Conservation (phyloP, 2,113 vertebrate genomes). For the Cyanoliseus patagonus region DNA sequence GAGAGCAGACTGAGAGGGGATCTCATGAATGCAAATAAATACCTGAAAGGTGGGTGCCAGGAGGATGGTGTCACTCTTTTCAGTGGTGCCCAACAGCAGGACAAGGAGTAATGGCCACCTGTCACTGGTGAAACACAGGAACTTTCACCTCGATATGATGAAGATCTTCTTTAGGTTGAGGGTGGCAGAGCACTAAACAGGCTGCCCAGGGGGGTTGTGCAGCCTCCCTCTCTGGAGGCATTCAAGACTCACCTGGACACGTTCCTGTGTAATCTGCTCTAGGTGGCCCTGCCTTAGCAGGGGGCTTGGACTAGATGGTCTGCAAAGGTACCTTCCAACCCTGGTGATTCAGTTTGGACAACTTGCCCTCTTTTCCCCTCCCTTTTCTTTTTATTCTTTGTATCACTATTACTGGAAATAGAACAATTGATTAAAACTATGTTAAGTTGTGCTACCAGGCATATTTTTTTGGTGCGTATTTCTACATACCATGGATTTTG, state of each 20-base stretch:
- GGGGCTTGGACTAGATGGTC: background rate
- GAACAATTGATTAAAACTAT: background rate
- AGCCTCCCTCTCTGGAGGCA: background rate
- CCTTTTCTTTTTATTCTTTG: background rate
- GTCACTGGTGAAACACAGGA: background rate
- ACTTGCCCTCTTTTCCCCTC: accelerated
- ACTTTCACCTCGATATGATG: background rate
- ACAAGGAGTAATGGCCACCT: background rate
- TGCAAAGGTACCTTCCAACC: background rate
- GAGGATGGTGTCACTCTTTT: background rate
- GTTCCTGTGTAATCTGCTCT: background rate
- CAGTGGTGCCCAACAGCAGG: background rate
- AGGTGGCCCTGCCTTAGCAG: background rate
- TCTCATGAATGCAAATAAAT: background rate
- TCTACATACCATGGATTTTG: background rate
- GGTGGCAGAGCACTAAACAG: background rate
- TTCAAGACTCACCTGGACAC: background rate
- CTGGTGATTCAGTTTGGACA: background rate
- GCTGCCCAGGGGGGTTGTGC: background rate
- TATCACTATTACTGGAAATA: accelerated
- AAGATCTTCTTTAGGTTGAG: background rate
- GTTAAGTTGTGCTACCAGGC: too few relatives aligned
- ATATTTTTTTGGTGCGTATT: background rate
- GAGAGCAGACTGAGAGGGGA: background rate
- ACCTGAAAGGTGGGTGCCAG: background rate